A percentile compares a stretch with the other conserved stretches of the same genome.
These are phyloP conservation scores for Plagiodera versicolora DNA, from an alignment of 2,888 invertebrate species.

Conservation along the genomic window DNA sequence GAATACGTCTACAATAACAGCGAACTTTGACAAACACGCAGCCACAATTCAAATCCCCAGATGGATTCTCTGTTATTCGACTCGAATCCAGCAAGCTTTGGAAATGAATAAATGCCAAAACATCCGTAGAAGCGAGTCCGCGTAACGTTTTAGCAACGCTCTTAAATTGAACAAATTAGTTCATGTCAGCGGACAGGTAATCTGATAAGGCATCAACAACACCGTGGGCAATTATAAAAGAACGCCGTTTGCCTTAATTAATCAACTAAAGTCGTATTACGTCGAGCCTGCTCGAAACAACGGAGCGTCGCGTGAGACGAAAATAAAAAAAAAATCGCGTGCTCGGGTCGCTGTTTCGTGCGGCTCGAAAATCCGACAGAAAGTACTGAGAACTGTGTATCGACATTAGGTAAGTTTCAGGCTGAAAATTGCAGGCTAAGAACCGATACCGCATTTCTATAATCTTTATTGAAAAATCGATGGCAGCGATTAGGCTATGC, in stretches of 20 bases:
- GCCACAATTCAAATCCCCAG: too few relatives aligned
- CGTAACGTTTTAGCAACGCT: background rate
- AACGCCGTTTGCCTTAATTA: constrained; percentile 21
- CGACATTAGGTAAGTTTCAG: constrained; percentile 18
- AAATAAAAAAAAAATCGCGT: constrained; percentile 27
- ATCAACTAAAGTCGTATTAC: constrained; percentile 25
- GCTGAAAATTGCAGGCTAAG: constrained; percentile 17
- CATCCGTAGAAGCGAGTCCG: too few relatives aligned
- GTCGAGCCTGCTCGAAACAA: constrained; percentile 3
- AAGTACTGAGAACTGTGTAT: constrained; percentile 18
- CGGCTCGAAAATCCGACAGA: constrained; percentile 18
- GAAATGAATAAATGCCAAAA: too few relatives aligned
- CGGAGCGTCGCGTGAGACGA: constrained; percentile 21
- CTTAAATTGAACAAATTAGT: constrained; percentile 13
- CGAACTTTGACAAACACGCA: too few relatives aligned
- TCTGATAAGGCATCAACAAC: constrained; percentile 19
- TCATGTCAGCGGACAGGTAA: constrained; percentile 13
- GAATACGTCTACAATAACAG: too few relatives aligned
- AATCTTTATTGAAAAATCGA: constrained; percentile 31
- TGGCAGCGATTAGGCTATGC: constrained; percentile 23
- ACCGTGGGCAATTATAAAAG: constrained; percentile 18
- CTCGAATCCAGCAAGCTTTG: too few relatives aligned
- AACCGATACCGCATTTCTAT: constrained; percentile 24
- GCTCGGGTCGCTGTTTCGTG: constrained; percentile 18
- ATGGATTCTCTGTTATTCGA: too few relatives aligned